Evolutionary conservation across 2,797 vertebrate genomes (phyloP), one percentile per base, ranked within the genome.

Genomic region (Phalloptychus januarius): DNA sequence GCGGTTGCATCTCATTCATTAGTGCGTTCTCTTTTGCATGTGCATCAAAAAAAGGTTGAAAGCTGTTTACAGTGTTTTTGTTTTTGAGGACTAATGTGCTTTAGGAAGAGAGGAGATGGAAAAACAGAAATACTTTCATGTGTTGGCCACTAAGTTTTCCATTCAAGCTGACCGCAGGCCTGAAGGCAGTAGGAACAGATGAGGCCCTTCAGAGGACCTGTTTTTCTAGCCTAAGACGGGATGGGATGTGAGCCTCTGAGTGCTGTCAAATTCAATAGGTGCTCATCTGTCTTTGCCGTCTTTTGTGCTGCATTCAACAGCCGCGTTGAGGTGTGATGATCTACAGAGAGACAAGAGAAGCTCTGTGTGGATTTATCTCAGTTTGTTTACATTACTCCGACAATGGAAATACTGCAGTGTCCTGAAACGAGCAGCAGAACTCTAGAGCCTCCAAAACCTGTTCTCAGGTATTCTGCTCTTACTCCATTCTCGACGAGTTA

Each of bases 361-460:
- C 63, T 56, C 52, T 85, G 86, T 79, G 81, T 79, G 71, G 36
- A 61, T 54, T 75, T 40, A 72, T 82, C 54, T 73, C 61, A 15
- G n/a, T 72, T 54, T 83, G 71, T 80, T 54, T 40, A 48, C 23
- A 20, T 15, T 65, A 52, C 10, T n/a, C 71, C 36, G 25, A 77
- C 28, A 46, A 31, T 86, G 33, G 87, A 89, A 86, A 12, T 1
- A 23, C 36, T 40, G 36, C 0, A 20, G 33, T 16, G 65, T 63
- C 72, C 76, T 80, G 79, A 89, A 85, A 75, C 72, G 40, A 84
- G 76, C 80, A 79, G 72, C 76, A 40, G 72, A 44, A 44, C 58
- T 72, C 74, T 40, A 84, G 77, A 20, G 83, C 81, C 85, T 90
- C 72, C 79, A 75, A 88, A 92, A 94, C 93, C 91, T 88, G 94